phyloP scores from a whole-genome alignment of 2,888 invertebrate genomes.

The Campopleginae sp. region DNA sequence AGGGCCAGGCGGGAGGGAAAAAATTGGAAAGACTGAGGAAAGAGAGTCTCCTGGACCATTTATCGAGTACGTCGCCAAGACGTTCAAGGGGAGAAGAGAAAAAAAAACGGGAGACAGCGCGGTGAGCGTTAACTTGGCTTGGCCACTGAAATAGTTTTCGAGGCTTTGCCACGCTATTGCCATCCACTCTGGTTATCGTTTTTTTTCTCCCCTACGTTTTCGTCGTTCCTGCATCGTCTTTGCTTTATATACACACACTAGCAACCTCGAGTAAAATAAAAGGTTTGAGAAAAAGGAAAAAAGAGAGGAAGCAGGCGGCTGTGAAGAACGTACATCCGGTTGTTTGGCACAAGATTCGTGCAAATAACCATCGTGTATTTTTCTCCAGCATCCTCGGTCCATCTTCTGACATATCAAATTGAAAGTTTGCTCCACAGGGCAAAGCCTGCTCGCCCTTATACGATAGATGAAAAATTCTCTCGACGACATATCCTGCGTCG shows the following conservation, averaged over 20 bases:
- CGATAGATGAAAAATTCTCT: constrained; percentile 40
- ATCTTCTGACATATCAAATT: constrained; percentile 48
- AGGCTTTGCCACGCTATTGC: constrained; percentile 61
- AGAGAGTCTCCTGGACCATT: constrained; percentile 59
- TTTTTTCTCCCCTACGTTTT: constrained; percentile 49
- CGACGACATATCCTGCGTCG: constrained; percentile 19
- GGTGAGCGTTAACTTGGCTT: constrained; percentile 61
- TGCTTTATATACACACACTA: constrained; percentile 20
- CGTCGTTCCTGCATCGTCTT: constrained; percentile 3
- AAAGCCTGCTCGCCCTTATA: neutral
- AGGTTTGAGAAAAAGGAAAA: neutral
- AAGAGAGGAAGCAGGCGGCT: constrained; percentile 30
- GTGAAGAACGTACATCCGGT: constrained; percentile 62
- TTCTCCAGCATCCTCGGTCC: constrained; percentile 29
- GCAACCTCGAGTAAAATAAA: constrained; percentile 36
- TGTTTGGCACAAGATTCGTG: constrained; percentile 61
- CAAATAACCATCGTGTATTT: constrained; percentile 55
- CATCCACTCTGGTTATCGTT: constrained; percentile 61
- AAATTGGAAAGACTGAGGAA: constrained; percentile 33
- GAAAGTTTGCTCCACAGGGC: constrained; percentile 33
- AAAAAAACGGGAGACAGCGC: constrained; percentile 36
- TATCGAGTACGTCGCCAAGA: constrained; percentile 65
- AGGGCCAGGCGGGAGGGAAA: constrained; percentile 13
- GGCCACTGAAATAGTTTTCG: constrained; percentile 65
- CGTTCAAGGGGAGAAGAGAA: neutral